These are phyloP conservation scores for Andrena fulva DNA, from an alignment of 2,888 invertebrate genomes.

Conservation along the genomic window DNA sequence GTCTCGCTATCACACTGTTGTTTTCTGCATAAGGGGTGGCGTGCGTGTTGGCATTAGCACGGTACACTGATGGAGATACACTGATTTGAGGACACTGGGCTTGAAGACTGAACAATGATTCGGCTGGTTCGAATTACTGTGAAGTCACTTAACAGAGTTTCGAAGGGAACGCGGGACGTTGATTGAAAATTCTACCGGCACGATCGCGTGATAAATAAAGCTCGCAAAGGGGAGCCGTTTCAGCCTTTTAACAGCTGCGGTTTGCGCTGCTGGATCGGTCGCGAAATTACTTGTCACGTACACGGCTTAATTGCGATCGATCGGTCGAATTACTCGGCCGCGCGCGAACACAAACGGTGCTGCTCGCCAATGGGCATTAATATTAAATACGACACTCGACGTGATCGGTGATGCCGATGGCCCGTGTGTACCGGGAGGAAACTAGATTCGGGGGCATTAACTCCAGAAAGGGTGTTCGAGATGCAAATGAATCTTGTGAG, in stretches of 20 bases:
- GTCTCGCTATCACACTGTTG: constrained; percentile 1
- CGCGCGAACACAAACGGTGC: constrained; percentile 5
- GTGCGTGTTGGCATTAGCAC: no score
- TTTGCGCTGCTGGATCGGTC: constrained; percentile 42
- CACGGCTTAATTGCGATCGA: constrained; percentile 65
- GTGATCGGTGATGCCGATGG: background rate
- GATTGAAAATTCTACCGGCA: constrained; percentile 9
- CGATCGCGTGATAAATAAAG: constrained; percentile 40
- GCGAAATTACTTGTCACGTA: constrained; percentile 56
- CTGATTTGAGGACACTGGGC: no score
- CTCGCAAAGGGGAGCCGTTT: constrained; percentile 22
- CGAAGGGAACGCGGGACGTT: constrained; percentile 1
- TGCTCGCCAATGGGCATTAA: constrained; percentile 27
- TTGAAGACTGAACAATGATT: no score
- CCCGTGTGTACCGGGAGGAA: background rate
- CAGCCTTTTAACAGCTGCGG: constrained; percentile 58
- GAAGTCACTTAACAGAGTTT: background rate
- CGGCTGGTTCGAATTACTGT: background rate
- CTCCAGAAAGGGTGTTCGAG: no score
- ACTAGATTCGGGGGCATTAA: no score
- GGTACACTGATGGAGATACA: no score
- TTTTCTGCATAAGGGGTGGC: background rate
- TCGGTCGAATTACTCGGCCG: constrained; percentile 48
- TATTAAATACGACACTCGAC: constrained; percentile 41
- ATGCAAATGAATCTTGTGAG: no score